These are phyloP conservation scores for Hydrocynus forskahlii DNA, from an alignment of 2,797 vertebrate species.

Conservation along the genomic window DNA sequence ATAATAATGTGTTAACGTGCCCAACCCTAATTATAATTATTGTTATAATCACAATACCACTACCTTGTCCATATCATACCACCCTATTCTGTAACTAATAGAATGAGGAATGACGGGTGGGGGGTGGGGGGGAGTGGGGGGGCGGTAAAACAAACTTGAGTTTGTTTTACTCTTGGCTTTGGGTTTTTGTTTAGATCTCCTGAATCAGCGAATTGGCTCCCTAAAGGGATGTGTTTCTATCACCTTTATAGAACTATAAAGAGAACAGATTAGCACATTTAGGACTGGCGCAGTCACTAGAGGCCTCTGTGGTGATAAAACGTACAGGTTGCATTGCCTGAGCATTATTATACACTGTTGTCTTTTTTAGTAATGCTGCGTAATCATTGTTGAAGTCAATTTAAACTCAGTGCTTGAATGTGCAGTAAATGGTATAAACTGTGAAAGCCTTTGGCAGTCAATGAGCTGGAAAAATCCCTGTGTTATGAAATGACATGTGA, in stretches of 20 bases:
- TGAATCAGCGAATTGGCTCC: conserved; percentile 35
- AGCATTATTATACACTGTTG: background rate
- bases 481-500: too few relatives aligned
- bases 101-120: too few relatives aligned
- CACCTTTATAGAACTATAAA: conserved; percentile 47
- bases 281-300: conserved; percentile 8
- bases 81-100: too few relatives aligned
- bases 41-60: too few relatives aligned
- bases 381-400: background rate
- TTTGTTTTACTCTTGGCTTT: background rate
- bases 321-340: background rate
- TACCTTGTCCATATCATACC: too few relatives aligned
- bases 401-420: conserved; percentile 4
- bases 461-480: background rate
- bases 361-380: background rate
- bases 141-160: too few relatives aligned
- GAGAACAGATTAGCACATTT: conserved; percentile 37
- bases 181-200: conserved; percentile 11
- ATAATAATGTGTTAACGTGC: too few relatives aligned
- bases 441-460: background rate
- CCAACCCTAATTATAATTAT: too few relatives aligned
- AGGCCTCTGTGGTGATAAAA: background rate
- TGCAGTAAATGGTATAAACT: background rate
- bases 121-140: too few relatives aligned
- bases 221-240: conserved; percentile 7